Percentiles rank a stretch among this genome's conserved stretches.
Evolutionary conservation across 2,888 invertebrate genomes (phyloP).

Genomic region (Ceriagrion tenellum): DNA sequence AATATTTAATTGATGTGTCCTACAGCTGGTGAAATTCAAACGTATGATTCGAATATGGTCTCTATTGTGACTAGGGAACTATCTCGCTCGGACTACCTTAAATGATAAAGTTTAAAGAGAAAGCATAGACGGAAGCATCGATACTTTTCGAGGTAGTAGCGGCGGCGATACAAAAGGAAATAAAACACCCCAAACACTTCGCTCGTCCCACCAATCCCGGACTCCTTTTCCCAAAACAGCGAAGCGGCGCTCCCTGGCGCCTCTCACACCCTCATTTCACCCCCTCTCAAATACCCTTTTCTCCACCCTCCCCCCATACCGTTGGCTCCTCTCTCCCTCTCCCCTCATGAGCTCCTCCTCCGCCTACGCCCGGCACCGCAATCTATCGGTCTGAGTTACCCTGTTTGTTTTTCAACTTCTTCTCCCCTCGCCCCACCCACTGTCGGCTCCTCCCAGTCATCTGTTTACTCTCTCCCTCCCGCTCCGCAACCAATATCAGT

Average conservation of each 20-base stretch:
- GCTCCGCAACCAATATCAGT: background rate
- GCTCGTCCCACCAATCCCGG: background rate
- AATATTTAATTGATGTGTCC: no score
- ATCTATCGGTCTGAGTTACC: constrained; percentile 23
- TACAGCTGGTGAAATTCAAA: no score
- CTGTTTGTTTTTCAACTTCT: constrained; percentile 28
- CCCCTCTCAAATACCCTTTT: background rate
- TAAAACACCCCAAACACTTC: background rate
- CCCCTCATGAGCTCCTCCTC: no score
- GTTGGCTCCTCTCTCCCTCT: background rate
- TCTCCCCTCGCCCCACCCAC: background rate
- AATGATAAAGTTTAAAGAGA: no score
- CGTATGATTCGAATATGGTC: no score
- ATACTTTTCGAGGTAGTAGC: no score
- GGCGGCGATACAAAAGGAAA: no score
- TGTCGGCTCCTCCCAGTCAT: background rate
- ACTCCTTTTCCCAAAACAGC: background rate
- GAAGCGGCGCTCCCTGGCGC: background rate
- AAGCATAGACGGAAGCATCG: no score
- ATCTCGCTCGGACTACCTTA: no score
- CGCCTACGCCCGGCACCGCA: constrained; percentile 2
- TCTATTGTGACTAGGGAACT: no score
- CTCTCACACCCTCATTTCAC: background rate
- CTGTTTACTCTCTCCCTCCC: background rate
- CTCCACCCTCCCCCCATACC: background rate